Evolutionary conservation across 2,888 invertebrate genomes (phyloP), one percentile per base, ranked within the genome.

Genomic region (Archips xylosteana): DNA sequence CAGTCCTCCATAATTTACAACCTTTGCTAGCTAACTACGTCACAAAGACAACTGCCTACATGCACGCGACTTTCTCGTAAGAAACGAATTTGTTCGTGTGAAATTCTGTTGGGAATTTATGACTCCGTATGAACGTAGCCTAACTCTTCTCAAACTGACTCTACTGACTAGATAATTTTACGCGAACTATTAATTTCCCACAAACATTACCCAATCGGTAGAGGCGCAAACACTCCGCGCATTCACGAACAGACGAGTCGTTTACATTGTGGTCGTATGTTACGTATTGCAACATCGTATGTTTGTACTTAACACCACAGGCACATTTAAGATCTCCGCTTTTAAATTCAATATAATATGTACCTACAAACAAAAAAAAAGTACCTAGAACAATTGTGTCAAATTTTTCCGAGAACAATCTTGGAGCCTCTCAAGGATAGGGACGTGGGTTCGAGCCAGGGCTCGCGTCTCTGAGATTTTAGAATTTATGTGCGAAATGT

Each of bases 171-270:
- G 71, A 67, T 72, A 57, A 68, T 67, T 72, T 72, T 68, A 73
- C 63, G 63, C 57, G 57, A 68, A 68, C 62, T 68, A 68, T 73
- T 54, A 66, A 57, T 72, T 72, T 62, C 54, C 67, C 84, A 82
- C 82, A 86, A 85, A 85, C 80, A 86, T 74, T 74, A 62, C 74
- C 65, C 57, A 74, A 66, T 75, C 76, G 74, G 78, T 77, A 74
- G 75, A 79, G 79, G 78, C 77, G 78, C 80, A 78, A 76, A 81
- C 78, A 79, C 78, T 75, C 75, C 79, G 79, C 80, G 74, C 76
- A 74, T 76, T 78, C 77, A 76, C 78, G 80, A 79, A 79, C 82
- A 77, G 75, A 77, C 77, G 75, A 80, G 80, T 67, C 66, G 75
- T 67, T 67, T 47, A 62, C 57, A 57, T 63, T 72, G 72, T 42